These are phyloP conservation scores for Synanthedon formicaeformis DNA, from an alignment of 2,888 invertebrate genomes.

Conservation along the genomic window DNA sequence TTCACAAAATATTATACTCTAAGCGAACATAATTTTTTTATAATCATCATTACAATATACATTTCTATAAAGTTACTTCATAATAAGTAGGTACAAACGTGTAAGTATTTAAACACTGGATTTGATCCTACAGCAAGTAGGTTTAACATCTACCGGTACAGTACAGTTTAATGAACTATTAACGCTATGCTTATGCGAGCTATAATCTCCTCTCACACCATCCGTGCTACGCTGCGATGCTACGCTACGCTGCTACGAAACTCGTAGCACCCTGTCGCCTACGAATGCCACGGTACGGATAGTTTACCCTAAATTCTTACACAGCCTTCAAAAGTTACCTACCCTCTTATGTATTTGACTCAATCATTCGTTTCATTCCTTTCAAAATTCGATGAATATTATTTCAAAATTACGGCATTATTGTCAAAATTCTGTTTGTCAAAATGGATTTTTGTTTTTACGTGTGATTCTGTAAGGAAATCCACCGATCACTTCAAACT, in stretches of 20 bases:
- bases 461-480: no score
- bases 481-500: no score
- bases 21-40: conserved; percentile 62
- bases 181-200: neutral
- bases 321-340: conserved; percentile 48
- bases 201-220: neutral
- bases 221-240: conserved; percentile 5
- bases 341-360: conserved; percentile 9
- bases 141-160: conserved; percentile 2
- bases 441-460: no score
- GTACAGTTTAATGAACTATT: neutral
- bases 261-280: neutral
- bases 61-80: conserved; percentile 61
- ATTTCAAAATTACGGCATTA: no score
- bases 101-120: conserved; percentile 16
- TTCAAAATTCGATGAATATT: no score
- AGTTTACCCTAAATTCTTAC: conserved; percentile 38
- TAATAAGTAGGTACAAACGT: conserved; percentile 38
- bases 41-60: conserved; percentile 41
- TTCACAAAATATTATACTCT: conserved; percentile 67
- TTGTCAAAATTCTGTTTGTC: no score
- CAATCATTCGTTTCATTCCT: no score
- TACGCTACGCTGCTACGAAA: conserved; percentile 7
- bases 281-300: conserved; percentile 17
- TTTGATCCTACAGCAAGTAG: conserved; percentile 12